Evolutionary conservation across 2,888 invertebrate species (phyloP).

Genomic region (Siphlonurus alternatus): DNA sequence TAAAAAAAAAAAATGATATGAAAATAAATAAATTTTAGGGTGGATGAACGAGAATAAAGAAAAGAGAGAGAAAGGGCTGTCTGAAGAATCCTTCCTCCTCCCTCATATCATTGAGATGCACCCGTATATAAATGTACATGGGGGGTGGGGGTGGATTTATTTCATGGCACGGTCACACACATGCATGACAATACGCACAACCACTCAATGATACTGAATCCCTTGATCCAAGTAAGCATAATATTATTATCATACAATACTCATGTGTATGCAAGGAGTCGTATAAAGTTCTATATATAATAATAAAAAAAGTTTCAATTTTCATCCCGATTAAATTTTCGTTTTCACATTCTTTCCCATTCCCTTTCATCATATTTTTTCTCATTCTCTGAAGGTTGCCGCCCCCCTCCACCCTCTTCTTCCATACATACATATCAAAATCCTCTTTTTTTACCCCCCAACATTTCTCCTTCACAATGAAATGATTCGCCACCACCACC

Average conservation of each 20-base stretch:
- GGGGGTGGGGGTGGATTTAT: neutral
- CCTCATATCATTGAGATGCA: neutral
- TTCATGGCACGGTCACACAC: no score
- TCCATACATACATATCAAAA: neutral
- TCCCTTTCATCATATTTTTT: neutral
- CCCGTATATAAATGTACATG: neutral
- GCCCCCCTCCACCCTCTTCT: constrained; percentile 1
- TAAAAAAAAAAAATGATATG: no score
- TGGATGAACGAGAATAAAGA: neutral
- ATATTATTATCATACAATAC: neutral
- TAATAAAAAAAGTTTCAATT: constrained; percentile 7
- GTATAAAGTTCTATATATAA: neutral
- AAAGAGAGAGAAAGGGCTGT: neutral
- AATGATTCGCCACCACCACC: neutral
- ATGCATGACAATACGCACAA: neutral
- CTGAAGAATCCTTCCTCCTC: no score
- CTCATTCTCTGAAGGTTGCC: neutral
- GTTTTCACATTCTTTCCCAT: constrained; percentile 1
- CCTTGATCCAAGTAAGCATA: neutral
- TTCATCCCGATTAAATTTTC: constrained; percentile 9
- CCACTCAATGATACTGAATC: neutral
- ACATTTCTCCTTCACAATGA: neutral
- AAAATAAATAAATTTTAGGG: neutral
- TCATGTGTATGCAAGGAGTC: neutral
- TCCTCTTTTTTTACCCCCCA: neutral